phyloP scores from a whole-genome alignment of 2,113 vertebrate genomes.

The Empidonax traillii region DNA sequence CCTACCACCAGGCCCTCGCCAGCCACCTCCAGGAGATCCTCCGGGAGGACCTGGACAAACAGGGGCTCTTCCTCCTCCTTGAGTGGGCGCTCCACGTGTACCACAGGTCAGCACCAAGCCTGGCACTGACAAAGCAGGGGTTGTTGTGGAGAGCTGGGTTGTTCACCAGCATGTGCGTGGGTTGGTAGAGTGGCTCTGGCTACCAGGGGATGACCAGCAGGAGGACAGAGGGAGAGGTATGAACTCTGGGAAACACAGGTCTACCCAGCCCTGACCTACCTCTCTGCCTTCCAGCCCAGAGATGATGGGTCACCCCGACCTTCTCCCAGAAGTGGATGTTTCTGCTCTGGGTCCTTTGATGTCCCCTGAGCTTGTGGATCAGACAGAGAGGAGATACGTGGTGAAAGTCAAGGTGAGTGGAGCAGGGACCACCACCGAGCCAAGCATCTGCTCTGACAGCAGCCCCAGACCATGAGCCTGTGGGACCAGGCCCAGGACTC shows the following conservation, averaged over 20 bases:
- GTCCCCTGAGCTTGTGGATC: constrained; percentile 82
- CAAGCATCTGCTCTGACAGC: neutral
- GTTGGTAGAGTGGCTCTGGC: neutral
- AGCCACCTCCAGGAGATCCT: constrained; percentile 83
- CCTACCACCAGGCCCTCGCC: constrained; percentile 82
- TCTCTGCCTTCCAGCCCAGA: constrained; percentile 76
- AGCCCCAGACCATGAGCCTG: neutral
- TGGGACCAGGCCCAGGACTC: neutral
- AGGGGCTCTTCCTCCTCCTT: constrained; percentile 89
- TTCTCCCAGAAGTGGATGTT: constrained; percentile 81
- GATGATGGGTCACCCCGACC: constrained; percentile 89
- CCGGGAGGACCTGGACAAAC: constrained; percentile 86
- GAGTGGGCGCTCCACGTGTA: constrained; percentile 90
- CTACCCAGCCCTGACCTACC: neutral
- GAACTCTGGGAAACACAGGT: neutral
- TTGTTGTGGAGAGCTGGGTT: neutral
- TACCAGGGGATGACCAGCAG: neutral
- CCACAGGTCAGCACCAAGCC: constrained; percentile 79
- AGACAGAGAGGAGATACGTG: constrained; percentile 88
- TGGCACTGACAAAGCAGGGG: neutral
- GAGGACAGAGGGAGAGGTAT: neutral
- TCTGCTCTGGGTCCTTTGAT: constrained; percentile 84
- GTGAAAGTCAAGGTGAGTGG: constrained; percentile 82
- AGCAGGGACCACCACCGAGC: neutral
- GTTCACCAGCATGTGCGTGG: neutral